Conservation (phyloP, 2,888 invertebrate genomes). For the Noctua janthina region DNA sequence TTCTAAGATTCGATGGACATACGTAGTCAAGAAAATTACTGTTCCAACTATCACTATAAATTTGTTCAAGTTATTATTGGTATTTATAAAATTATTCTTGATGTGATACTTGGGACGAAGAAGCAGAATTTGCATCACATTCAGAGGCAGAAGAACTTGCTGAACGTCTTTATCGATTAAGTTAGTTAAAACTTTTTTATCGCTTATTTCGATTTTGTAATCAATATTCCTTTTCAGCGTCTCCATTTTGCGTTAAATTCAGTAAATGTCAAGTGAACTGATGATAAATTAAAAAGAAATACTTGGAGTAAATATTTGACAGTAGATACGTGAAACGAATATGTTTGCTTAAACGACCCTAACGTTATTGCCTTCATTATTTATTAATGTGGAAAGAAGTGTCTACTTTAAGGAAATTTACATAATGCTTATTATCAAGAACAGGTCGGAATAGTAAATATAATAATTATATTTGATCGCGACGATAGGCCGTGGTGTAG, state of each 20-base stretch:
- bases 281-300: not conserved
- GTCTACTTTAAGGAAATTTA: too few species aligned
- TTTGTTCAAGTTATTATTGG: conserved; percentile 9
- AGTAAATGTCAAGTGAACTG: not conserved
- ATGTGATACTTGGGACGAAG: conserved; percentile 23
- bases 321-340: not conserved
- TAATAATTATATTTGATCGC: too few species aligned
- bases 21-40: not conserved
- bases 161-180: conserved; percentile 16
- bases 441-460: too few species aligned
- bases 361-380: not conserved
- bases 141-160: conserved; percentile 7
- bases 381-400: too few species aligned
- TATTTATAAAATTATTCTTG: conserved; percentile 4
- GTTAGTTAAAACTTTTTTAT: not conserved
- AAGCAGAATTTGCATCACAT: conserved; percentile 21
- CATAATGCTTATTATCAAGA: too few species aligned
- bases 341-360: not conserved
- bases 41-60: not conserved
- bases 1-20: conserved; percentile 13
- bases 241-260: conserved; percentile 4
- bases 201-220: not conserved
- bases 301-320: not conserved
- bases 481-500: too few species aligned
- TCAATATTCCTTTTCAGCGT: not conserved